Percentiles rank a stretch among this genome's conserved stretches.
These are phyloP conservation scores for Hepsetus odoe DNA, from an alignment of 2,113 vertebrate genomes.

Conservation along the genomic window DNA sequence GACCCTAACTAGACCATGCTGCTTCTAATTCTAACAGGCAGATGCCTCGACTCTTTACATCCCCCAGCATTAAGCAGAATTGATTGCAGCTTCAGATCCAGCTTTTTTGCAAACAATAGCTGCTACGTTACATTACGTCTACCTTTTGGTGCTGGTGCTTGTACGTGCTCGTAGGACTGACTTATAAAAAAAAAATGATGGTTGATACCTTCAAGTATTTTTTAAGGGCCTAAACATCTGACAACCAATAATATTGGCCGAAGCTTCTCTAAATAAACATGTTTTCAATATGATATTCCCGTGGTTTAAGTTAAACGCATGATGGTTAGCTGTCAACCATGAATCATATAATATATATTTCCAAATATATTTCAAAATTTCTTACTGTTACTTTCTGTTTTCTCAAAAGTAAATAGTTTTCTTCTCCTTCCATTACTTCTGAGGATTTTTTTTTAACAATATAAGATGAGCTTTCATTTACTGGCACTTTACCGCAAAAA, in stretches of 20 bases:
- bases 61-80: neutral
- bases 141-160: neutral
- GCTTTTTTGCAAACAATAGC: neutral
- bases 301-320: too few relatives aligned
- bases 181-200: neutral
- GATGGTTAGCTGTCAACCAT: too few relatives aligned
- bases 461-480: too few relatives aligned
- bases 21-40: conserved; percentile 4
- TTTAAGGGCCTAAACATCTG: neutral
- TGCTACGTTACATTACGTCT: neutral
- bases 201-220: neutral
- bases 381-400: too few relatives aligned
- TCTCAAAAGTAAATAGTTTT: too few relatives aligned
- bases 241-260: neutral
- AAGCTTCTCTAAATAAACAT: too few relatives aligned
- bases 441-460: too few relatives aligned
- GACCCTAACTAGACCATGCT: conserved; percentile 3
- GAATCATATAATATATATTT: too few relatives aligned
- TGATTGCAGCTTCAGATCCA: conserved; percentile 1
- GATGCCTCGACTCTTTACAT: neutral
- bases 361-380: too few relatives aligned
- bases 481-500: too few relatives aligned
- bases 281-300: too few relatives aligned
- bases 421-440: too few relatives aligned
- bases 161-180: neutral